These are phyloP conservation scores for Hormaphis cornu DNA, from an alignment of 1,140 invertebrate genomes.

Conservation along the genomic window DNA sequence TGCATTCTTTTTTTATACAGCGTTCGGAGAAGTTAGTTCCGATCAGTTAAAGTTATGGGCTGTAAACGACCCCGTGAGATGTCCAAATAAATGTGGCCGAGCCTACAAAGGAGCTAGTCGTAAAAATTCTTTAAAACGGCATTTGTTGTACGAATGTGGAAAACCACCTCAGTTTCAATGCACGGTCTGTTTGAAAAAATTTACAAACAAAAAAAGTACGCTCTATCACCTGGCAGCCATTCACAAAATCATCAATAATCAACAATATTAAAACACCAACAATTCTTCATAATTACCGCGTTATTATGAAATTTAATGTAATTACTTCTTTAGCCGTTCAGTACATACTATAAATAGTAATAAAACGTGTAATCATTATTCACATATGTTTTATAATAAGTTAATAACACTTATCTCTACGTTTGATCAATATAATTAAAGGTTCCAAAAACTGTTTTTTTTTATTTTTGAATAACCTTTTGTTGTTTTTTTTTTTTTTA, in stretches of 20 bases:
- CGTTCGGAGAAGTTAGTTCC: not conserved
- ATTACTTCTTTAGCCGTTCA: too few species aligned
- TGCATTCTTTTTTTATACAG: slow-evolving; percentile 1
- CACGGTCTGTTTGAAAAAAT: slow-evolving; percentile 41
- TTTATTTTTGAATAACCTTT: too few species aligned
- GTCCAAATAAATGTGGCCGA: slow-evolving; percentile 28
- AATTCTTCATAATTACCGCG: not conserved
- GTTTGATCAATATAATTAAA: too few species aligned
- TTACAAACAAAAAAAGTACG: slow-evolving; percentile 17
- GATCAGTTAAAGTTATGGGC: not conserved
- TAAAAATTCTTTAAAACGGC: slow-evolving; percentile 45
- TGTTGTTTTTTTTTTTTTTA: too few species aligned
- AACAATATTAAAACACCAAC: not conserved
- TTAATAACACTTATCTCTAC: too few species aligned
- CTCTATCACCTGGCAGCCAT: slow-evolving; percentile 2
- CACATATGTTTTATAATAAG: too few species aligned
- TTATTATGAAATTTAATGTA: too few species aligned
- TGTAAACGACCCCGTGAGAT: not conserved
- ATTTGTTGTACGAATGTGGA: slow-evolving; percentile 48
- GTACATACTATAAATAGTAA: too few species aligned
- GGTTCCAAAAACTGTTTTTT: too few species aligned
- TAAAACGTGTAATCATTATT: too few species aligned
- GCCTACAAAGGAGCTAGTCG: slow-evolving; percentile 33
- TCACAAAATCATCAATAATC: slow-evolving; percentile 1
- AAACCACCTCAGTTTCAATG: slow-evolving; percentile 47